Base-by-base conservation (phyloP, 2,797 vertebrate species). In the Crax fasciolata region DNA sequence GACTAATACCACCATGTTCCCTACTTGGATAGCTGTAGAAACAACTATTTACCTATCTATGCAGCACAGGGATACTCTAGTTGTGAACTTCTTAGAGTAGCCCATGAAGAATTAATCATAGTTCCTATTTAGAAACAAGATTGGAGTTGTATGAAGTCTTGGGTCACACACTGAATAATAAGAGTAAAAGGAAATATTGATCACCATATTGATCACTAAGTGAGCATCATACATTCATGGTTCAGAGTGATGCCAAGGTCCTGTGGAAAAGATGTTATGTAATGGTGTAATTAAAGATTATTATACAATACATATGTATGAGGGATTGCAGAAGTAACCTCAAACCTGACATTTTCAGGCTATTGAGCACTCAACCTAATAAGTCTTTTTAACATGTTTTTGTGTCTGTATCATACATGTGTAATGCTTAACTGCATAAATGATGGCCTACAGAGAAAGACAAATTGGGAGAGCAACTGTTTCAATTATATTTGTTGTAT, bases 141-240 rank as follows among this genome's bases (percentile, higher is more conserved):
- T 48, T 91, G 88, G 38, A 85, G 61, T 68, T 66, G 57, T 46
- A 68, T 81, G 62, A 89, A 83, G 35, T 38, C 54, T 73, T 84
- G 39, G 70, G 67, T 93, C 79, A 88, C 39, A 48, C 46, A 44
- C 17, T 84, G 87, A 91, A 65, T 91, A 90, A 94, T 88, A 73
- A 93, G 66, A 46, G 35, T 86, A 66, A 90, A 86, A 88, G 43
- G 70, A 95, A 75, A 73, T 93, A 95, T 93, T 90, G 93, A 95
- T 96, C 55, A 78, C 86, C 16, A 44, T 91, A 95, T 91, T 66
- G 87, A 97, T 96, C 73, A 61, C 61, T 94, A 89, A 83, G 28
- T 85, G 27, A 78, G 7, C 54, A 86, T 80, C 73, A 81, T 86
- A 78, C 24, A 59, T 94, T 91, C 89, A 81, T n/a, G 58, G 54